Percentiles rank a stretch among this genome's conserved stretches.
phyloP scores from a whole-genome alignment of 2,113 vertebrate genomes.

The Antidorcas marsupialis region DNA sequence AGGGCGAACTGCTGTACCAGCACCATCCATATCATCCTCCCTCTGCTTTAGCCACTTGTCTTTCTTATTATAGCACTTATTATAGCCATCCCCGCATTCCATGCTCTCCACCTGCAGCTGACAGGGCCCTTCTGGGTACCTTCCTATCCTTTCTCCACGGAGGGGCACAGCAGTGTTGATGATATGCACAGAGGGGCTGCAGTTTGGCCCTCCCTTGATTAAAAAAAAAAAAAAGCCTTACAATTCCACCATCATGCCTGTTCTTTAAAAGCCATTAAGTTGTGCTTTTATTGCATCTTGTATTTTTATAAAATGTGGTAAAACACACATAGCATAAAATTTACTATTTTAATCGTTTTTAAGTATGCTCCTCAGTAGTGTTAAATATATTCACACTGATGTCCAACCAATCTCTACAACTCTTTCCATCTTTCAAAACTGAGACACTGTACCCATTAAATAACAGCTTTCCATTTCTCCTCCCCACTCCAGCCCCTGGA shows the following conservation, averaged over 20 bases:
- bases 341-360: neutral
- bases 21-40: neutral
- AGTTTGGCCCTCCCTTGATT: neutral
- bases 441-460: neutral
- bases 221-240: neutral
- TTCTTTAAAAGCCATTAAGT: neutral
- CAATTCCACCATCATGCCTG: neutral
- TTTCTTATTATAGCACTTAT: neutral
- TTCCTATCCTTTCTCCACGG: neutral
- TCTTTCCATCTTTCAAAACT: neutral
- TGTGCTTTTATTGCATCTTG: neutral
- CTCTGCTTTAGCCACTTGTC: neutral
- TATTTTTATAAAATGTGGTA: neutral
- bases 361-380: neutral
- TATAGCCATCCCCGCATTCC: accelerated
- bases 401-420: neutral
- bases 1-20: neutral
- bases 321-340: neutral
- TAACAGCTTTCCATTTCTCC: neutral
- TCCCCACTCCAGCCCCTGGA: neutral
- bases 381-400: neutral
- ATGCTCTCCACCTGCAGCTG: neutral
- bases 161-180: neutral
- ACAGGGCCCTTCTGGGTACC: neutral
- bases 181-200: accelerated